phyloP scores from a whole-genome alignment of 2,888 invertebrate species.

The Hanleya hanleyi region DNA sequence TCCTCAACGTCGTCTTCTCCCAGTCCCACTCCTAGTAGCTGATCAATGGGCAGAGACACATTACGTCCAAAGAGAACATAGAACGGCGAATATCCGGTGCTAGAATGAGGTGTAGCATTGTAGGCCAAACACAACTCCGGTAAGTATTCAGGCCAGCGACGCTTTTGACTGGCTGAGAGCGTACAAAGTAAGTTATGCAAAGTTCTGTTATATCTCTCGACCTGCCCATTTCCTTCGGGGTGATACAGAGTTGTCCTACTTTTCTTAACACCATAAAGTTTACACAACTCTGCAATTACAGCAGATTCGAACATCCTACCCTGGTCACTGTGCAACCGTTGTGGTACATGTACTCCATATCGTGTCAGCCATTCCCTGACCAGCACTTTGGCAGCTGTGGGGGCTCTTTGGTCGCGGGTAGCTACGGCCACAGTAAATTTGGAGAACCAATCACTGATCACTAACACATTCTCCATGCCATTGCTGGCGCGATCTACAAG shows the following conservation, averaged over 20 bases:
- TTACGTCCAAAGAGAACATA: conserved; percentile 1
- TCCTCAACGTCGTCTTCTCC: neutral
- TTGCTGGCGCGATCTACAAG: neutral
- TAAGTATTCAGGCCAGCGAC: conserved; percentile 23
- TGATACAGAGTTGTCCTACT: conserved; percentile 23
- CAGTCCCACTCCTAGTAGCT: neutral
- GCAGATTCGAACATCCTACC: conserved; percentile 19
- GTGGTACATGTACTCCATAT: conserved; percentile 28
- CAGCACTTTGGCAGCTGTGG: conserved; percentile 22
- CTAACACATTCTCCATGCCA: neutral
- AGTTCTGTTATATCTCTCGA: conserved; percentile 27
- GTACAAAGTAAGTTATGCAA: conserved; percentile 24
- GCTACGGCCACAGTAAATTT: conserved; percentile 15
- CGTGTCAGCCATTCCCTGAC: conserved; percentile 22
- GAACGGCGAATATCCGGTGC: conserved; percentile 12
- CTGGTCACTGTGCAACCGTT: conserved; percentile 24
- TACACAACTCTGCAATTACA: conserved; percentile 17
- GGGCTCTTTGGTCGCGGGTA: conserved; percentile 23
- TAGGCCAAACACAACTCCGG: conserved; percentile 19
- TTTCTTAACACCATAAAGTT: conserved; percentile 21
- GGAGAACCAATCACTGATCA: neutral
- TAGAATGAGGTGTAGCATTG: conserved; percentile 12
- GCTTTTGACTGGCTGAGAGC: conserved; percentile 17
- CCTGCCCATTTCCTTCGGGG: conserved; percentile 26
- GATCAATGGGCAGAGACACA: neutral